Evolutionary conservation across 2,797 vertebrate genomes (phyloP), one percentile per base, ranked within the genome.

Genomic region (Gastrophryne carolinensis): DNA sequence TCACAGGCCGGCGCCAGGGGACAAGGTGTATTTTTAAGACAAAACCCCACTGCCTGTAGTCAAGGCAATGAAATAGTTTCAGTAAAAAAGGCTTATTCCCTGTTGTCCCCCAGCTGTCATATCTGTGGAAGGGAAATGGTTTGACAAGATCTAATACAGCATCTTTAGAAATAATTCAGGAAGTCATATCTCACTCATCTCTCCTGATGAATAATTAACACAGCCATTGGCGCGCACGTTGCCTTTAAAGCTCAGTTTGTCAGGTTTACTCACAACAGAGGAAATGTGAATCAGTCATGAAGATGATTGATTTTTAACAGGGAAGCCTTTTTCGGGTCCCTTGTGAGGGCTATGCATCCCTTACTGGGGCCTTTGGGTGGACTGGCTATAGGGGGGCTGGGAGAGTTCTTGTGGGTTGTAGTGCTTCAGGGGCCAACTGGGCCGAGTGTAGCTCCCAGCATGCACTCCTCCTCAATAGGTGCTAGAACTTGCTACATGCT

Each of bases 151-250:
- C 81, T 86, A 81, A 81, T 84, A 78, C 75, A 78, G 68, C 53
- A 56, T 29, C 80, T 81, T 86, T 75, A 84, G 83, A 82, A 85
- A 87, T 83, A 83, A 85, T 86, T 82, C 81, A 84, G 82, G 39
- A 83, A 80, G 82, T 41, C 71, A 74, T 82, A 41, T 80, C 76
- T 81, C 81, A 83, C 82, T 84, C 83, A 84, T 73, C 30, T 70
- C 15, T 52, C 60, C 35, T 0, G 49, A 72, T 81, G 72, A 84
- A 13, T 68, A 78, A 81, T 81, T 79, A 81, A 83, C 72, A 78
- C 13, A 72, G 56, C 47, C 29, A 32, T 13, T 52, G 34, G 56
- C 79, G 80, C 8, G 61, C 17, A 57, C 32, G 24, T 23, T 12
- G 30, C 41, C 58, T 72, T 53, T 70, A 32, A 65, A 78, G 68